Conservation (phyloP, 2,888 invertebrate species). For the Lithodes maja region DNA sequence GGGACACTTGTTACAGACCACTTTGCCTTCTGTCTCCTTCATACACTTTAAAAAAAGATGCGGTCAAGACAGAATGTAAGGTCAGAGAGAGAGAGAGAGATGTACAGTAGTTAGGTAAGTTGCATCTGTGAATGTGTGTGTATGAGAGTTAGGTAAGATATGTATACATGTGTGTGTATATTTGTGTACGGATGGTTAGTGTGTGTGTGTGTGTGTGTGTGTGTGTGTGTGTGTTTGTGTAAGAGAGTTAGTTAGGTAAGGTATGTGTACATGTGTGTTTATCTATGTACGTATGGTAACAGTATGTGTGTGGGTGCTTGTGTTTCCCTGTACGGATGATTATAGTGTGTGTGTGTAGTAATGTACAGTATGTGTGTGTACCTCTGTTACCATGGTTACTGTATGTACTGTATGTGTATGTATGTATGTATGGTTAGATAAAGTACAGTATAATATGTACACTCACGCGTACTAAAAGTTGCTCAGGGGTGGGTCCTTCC, state of each 20-base stretch:
- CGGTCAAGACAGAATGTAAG: too few species aligned
- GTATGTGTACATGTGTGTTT: not conserved
- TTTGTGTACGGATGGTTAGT: not conserved
- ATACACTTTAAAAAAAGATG: too few species aligned
- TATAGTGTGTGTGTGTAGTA: not conserved
- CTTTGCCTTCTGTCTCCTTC: too few species aligned
- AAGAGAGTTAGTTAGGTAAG: not conserved
- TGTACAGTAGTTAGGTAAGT: not conserved
- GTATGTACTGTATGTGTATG: too few species aligned
- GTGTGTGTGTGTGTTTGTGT: not conserved
- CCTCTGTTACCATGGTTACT: too few species aligned
- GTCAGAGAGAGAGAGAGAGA: not conserved
- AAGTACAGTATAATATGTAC: too few species aligned
- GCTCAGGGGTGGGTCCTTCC: too few species aligned
- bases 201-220: constrained; percentile 1
- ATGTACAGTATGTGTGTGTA: not conserved
- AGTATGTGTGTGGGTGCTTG: too few species aligned
- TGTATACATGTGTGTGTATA: not conserved
- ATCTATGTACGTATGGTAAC: not conserved
- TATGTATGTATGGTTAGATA: too few species aligned
- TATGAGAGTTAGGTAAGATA: not conserved
- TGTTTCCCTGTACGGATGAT: too few species aligned
- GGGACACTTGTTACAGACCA: too few species aligned
- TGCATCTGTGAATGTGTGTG: not conserved
- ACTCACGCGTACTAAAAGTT: too few species aligned